Conservation (phyloP, 2,797 vertebrate species). For the Rallus crepitans region DNA sequence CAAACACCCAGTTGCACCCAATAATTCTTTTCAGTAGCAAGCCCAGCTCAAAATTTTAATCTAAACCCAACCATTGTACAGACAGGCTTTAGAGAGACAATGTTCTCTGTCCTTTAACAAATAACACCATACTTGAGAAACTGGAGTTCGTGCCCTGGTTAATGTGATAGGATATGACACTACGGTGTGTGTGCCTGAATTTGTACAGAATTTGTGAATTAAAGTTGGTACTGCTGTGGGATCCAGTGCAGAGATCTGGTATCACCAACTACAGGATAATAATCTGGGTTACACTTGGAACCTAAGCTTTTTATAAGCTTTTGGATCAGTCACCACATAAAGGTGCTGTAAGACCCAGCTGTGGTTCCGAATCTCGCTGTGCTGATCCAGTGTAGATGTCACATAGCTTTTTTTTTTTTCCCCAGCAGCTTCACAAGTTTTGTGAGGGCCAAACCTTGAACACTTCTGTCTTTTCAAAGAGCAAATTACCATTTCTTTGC, state of each 20-base stretch:
- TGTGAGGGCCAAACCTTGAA: background rate
- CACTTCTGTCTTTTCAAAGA: background rate
- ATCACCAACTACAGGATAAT: background rate
- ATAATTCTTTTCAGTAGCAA: background rate
- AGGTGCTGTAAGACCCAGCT: background rate
- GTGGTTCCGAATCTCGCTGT: background rate
- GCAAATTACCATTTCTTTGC: background rate
- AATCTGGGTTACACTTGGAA: background rate
- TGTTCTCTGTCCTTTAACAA: background rate
- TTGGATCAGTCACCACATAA: accelerated
- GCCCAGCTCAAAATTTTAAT: background rate
- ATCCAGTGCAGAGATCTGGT: background rate
- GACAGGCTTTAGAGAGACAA: background rate
- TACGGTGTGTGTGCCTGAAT: background rate
- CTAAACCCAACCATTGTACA: background rate
- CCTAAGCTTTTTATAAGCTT: background rate
- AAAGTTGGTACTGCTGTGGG: background rate
- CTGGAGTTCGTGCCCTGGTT: background rate
- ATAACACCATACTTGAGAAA: background rate
- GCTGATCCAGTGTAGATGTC: background rate
- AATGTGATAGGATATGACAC: background rate
- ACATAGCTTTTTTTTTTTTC: background rate
- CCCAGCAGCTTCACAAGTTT: background rate
- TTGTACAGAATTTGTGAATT: background rate
- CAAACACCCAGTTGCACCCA: background rate